Evolutionary conservation across 2,888 invertebrate species (phyloP).

Genomic region (Cerastis leucographa): DNA sequence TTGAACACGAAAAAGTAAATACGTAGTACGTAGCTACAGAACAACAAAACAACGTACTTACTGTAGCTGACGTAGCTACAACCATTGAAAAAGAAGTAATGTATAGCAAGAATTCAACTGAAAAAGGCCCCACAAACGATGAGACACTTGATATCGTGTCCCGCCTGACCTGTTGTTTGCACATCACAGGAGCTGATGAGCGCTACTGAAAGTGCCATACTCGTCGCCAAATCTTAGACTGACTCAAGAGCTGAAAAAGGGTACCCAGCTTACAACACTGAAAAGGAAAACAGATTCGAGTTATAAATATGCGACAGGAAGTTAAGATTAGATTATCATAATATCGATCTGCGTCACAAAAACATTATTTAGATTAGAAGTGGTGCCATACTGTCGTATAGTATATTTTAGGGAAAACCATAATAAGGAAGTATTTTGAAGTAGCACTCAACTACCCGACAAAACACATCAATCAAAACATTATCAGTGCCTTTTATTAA

Average conservation of each 20-base stretch:
- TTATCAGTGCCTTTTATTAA: background rate
- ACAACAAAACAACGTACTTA: background rate
- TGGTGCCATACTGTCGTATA: constrained; percentile 25
- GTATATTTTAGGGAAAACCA: constrained; percentile 11
- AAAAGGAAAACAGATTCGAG: constrained; percentile 20
- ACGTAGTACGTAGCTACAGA: background rate
- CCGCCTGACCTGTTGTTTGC: too few relatives aligned
- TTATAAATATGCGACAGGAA: constrained; percentile 32
- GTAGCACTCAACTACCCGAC: background rate
- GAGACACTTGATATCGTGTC: too few relatives aligned
- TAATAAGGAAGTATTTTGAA: background rate
- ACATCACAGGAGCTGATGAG: too few relatives aligned
- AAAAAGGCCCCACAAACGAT: background rate
- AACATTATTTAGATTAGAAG: constrained; percentile 43
- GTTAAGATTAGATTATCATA: constrained; percentile 46
- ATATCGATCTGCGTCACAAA: constrained; percentile 52
- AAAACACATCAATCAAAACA: background rate
- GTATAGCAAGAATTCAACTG: background rate
- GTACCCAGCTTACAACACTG: constrained; percentile 1
- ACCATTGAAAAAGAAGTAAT: background rate
- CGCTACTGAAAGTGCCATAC: too few relatives aligned
- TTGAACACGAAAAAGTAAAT: background rate
- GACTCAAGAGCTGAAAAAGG: too few relatives aligned
- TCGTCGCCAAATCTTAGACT: too few relatives aligned
- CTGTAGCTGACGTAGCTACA: background rate